Base-by-base conservation (phyloP, 53 echinoderm and acorn worm species). In the Paracentrotus lividus region DNA sequence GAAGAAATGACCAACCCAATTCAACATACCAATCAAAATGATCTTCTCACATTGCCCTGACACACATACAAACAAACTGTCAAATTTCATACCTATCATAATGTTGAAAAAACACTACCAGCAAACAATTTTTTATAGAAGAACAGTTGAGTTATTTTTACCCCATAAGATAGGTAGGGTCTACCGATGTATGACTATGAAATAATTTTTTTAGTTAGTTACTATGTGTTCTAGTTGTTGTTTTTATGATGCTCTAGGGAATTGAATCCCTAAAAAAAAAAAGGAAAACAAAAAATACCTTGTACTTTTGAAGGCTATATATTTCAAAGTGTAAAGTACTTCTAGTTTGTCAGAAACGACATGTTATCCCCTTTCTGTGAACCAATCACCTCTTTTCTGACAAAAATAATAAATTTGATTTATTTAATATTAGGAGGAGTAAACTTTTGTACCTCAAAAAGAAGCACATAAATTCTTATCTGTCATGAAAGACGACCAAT, bases 311-410 rank as follows among this genome's bases (percentile, higher is more conserved):
- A 69, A 69, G 34, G 2, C 9, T 15, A 18, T 34, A 36, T 69
- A 36, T 69, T 40, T 38, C 72, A 36, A 69, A 69, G 72, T 72
- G 36, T 72, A 72, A 72, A 72, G 72, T 32, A 72, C 72, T 72
- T 72, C 72, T 72, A 20, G 5, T 38, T 18, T 5, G 18, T 72
- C 72, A 18, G 5, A 38, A 72, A 72, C 20, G 38, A 38, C 36
- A 72, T 72, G 7, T 16, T 38, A 72, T 36, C 32, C 40, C 7
- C 40, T 36, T 5, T 72, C 34, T 10, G 33, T 31, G 33, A 67
- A 38, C 72, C 5, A 40, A 38, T 38, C 20, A 18, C 40, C 40
- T 18, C 72, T 40, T 72, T 40, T 20, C 31, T 72, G 40, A 72
- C n/a, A n/a, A n/a, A 32, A 72, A 36, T 40, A 5, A 5, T 21